Percentiles rank a stretch among this genome's conserved stretches.
phyloP scores from a whole-genome alignment of 2,113 vertebrate genomes.

The Gymnocephalus cernua region DNA sequence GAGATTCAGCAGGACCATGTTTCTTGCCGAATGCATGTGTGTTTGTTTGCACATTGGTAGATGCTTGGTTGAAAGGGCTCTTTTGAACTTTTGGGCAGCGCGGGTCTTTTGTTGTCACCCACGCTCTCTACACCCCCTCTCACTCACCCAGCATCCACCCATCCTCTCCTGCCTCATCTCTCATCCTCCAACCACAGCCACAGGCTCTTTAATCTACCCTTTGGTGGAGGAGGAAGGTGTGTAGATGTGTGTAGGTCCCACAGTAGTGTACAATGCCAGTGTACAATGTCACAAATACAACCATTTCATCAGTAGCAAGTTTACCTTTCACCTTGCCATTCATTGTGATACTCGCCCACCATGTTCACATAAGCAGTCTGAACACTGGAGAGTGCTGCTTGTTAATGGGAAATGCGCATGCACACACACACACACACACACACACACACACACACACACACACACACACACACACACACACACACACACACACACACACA shows the following conservation, averaged over 20 bases:
- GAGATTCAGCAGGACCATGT: background rate
- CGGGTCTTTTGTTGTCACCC: constrained; percentile 68
- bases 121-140: constrained; percentile 35
- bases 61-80: constrained; percentile 66
- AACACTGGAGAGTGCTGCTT: constrained; percentile 32
- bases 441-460: background rate
- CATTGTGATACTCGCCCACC: constrained; percentile 24
- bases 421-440: constrained; percentile 6
- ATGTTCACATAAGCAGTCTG: constrained; percentile 43
- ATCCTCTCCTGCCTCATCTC: constrained; percentile 31
- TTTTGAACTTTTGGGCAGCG: constrained; percentile 70
- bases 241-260: background rate
- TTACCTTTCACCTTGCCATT: constrained; percentile 65
- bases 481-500: constrained; percentile 2
- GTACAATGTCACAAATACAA: constrained; percentile 28
- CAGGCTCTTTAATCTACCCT: constrained; percentile 56
- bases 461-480: too few species aligned
- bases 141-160: constrained; percentile 46
- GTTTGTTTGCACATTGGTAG: constrained; percentile 36
- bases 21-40: constrained; percentile 11
- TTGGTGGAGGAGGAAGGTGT: constrained; percentile 27
- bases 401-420: background rate
- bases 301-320: constrained; percentile 47
- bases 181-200: constrained; percentile 62
- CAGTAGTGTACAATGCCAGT: background rate